Evolutionary conservation across 2,888 invertebrate genomes (phyloP), one percentile per base, ranked within the genome.

Genomic region (Acrobasis consociella): DNA sequence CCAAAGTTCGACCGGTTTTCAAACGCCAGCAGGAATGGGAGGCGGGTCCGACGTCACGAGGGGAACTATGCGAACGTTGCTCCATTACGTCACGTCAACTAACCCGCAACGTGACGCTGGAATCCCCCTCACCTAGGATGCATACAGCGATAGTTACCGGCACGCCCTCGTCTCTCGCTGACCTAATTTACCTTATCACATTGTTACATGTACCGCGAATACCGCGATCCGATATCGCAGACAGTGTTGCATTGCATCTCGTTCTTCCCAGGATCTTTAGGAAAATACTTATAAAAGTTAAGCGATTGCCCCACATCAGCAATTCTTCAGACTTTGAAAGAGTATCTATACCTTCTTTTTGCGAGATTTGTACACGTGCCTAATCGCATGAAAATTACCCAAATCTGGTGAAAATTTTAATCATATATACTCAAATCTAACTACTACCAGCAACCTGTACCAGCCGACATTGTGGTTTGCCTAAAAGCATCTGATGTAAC

Each of bases 51-150:
- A 53, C 53, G 53, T 53, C 53, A 53, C 53, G n/a, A 11, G 10
- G n/a, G 46, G 46, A 2, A 46, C 13, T 46, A 2, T 10, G 2
- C 10, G n/a, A 85, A 76, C 87, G 82, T 74, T 84, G 87, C 86
- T 78, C 88, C 70, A 64, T 67, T 49, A 74, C 78, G 78, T 79
- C 81, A 80, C 56, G 39, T 9, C 17, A 15, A 22, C 22, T 5
- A 11, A 13, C 11, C 11, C 11, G 7, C 46, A 46, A 46, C 46
- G 46, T 46, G 46, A 46, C 46, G 46, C 46, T 22, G 2, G 22
- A 22, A 2, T 46, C 46, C 46, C 46, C 46, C 46, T 67, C 71
- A 69, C 72, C 70, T 72, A 72, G 64, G 72, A 68, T 67, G 58
- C 60, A n/a, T 59, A 71, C 67, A 72, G 67, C 71, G 1, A 22